These are phyloP conservation scores for Aldabrachelys gigantea DNA, from an alignment of 2,113 vertebrate species.

Conservation along the genomic window DNA sequence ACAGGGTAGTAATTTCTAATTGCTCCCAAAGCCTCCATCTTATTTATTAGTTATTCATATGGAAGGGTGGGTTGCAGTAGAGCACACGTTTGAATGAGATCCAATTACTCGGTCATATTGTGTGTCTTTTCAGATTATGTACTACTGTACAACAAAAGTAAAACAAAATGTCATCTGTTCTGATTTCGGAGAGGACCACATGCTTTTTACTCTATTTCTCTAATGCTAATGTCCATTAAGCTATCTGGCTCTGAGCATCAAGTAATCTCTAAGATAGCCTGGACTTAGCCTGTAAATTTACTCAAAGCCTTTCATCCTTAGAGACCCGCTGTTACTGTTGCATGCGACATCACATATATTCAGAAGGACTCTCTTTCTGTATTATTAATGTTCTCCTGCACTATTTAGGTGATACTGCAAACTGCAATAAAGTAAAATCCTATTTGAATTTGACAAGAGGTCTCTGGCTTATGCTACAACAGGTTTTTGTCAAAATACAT, in stretches of 20 bases:
- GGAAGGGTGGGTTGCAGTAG: not conserved
- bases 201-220: not conserved
- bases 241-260: fast-evolving
- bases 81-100: not conserved
- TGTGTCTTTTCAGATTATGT: not conserved
- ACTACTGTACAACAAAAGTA: not conserved
- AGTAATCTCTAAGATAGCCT: not conserved
- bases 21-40: not conserved
- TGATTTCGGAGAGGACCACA: not conserved
- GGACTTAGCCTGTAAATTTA: not conserved
- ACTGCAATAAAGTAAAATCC: not conserved
- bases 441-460: not conserved
- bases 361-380: not conserved
- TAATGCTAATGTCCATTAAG: not conserved
- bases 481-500: not conserved
- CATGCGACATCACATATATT: not conserved
- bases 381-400: not conserved
- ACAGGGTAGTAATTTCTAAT: not conserved
- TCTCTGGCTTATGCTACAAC: not conserved
- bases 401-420: not conserved
- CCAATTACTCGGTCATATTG: not conserved
- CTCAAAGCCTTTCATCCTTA: not conserved
- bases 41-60: not conserved
- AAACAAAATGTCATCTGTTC: not conserved
- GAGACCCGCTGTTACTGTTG: not conserved